phyloP scores from a whole-genome alignment of 2,797 vertebrate species.

The Smutsia temminckii region DNA sequence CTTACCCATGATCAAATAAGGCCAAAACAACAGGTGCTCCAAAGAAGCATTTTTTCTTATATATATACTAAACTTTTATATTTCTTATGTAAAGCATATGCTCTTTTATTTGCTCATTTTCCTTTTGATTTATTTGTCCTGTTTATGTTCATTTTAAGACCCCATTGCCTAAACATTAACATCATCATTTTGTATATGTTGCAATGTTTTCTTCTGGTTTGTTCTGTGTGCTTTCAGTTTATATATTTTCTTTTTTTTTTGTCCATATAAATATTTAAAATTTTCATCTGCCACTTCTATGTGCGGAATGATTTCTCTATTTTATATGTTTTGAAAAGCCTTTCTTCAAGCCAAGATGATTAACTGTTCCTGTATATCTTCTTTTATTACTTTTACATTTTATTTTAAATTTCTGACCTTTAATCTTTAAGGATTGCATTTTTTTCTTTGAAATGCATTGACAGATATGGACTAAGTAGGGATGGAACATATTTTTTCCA shows the following conservation, averaged over 20 bases:
- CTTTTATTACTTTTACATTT: not conserved
- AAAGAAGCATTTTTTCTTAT: not conserved
- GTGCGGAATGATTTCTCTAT: not conserved
- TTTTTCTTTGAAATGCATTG: not conserved
- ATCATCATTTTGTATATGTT: not conserved
- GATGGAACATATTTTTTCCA: not conserved
- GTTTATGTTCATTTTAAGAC: not conserved
- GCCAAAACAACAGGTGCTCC: not conserved
- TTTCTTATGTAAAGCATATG: not conserved
- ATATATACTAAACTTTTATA: not conserved
- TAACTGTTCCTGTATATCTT: not conserved
- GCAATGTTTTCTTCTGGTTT: not conserved
- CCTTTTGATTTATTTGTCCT: not conserved
- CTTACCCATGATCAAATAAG: not conserved
- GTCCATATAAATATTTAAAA: not conserved
- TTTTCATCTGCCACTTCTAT: not conserved
- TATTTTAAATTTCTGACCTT: not conserved
- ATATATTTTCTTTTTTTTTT: not conserved
- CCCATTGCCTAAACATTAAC: not conserved
- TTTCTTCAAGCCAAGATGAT: not conserved
- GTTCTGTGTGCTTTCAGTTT: not conserved
- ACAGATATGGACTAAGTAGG: not conserved
- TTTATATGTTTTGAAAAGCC: not conserved
- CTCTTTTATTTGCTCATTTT: not conserved
- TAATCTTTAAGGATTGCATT: not conserved